These are phyloP conservation scores for Mus minutoides DNA, from an alignment of 2,797 vertebrate species.

Conservation along the genomic window DNA sequence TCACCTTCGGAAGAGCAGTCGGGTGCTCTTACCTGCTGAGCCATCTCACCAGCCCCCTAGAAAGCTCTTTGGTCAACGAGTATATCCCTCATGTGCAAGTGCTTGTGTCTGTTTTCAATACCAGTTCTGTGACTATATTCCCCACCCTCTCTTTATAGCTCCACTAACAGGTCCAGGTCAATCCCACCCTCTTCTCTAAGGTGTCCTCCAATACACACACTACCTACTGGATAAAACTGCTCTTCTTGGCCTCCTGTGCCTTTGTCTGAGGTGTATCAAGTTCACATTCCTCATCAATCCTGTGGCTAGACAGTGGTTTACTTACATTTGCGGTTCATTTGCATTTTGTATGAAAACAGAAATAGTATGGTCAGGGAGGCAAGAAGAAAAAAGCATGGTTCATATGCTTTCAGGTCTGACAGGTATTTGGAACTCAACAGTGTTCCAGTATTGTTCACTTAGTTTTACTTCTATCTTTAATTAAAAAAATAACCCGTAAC, in stretches of 20 bases:
- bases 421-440: not conserved
- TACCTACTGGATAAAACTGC: not conserved
- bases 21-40: no score
- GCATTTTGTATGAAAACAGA: not conserved
- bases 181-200: not conserved
- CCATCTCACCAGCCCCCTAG: no score
- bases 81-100: not conserved
- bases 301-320: not conserved
- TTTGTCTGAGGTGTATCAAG: not conserved
- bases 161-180: not conserved
- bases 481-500: constrained; percentile 34
- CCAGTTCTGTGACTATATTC: not conserved
- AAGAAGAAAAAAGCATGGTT: not conserved
- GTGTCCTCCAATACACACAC: not conserved
- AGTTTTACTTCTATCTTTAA: constrained; percentile 35
- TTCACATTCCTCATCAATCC: not conserved
- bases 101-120: not conserved
- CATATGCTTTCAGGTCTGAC: not conserved
- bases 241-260: not conserved
- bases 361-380: not conserved
- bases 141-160: not conserved
- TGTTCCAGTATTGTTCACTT: not conserved
- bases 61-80: not conserved
- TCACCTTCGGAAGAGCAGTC: no score
- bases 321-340: not conserved